These are phyloP conservation scores for Deroptyus accipitrinus DNA, from an alignment of 2,113 vertebrate genomes.

Conservation along the genomic window DNA sequence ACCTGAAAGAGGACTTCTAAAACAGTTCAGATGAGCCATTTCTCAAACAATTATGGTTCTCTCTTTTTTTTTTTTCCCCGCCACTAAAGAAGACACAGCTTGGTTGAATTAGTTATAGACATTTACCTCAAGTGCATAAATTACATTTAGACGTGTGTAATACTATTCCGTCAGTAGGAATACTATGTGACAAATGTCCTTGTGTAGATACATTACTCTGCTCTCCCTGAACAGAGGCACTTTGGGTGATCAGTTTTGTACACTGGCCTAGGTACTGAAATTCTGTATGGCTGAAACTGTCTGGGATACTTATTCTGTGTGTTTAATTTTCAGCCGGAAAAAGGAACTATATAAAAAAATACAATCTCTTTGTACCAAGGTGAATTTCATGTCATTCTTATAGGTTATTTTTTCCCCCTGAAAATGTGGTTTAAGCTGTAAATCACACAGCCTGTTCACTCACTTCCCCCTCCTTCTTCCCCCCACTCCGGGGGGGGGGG, in stretches of 20 bases:
- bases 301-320: fast-evolving
- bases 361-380: background rate
- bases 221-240: background rate
- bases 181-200: background rate
- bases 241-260: background rate
- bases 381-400: background rate
- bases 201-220: background rate
- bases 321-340: background rate
- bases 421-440: background rate
- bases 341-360: background rate
- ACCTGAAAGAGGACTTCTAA: background rate
- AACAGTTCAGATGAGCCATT: background rate
- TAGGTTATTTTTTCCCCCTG: background rate
- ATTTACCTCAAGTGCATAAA: background rate
- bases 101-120: background rate
- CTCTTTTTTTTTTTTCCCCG: background rate
- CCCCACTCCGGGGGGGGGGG: too few species aligned
- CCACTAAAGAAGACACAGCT: background rate
- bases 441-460: too few species aligned
- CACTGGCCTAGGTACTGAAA: background rate
- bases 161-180: background rate
- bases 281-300: background rate
- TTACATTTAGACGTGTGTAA: background rate
- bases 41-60: background rate
- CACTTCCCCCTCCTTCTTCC: too few species aligned